Evolutionary conservation across 2,888 invertebrate species (phyloP).

Genomic region (Conchocele bisecta): DNA sequence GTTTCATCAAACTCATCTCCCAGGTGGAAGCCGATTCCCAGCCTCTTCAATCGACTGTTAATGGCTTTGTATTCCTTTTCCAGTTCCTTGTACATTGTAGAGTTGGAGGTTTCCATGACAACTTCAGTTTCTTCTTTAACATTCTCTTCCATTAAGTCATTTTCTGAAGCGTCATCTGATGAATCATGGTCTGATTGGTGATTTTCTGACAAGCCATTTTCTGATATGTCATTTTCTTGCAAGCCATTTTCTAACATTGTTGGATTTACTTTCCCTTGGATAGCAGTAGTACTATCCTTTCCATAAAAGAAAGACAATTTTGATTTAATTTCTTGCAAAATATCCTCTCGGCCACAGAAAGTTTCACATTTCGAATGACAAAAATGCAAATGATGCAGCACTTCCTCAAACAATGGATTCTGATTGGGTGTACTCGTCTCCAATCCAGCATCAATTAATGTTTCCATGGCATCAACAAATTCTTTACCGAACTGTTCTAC

Average conservation of each 20-base stretch:
- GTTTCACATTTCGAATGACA: slow-evolving; percentile 51
- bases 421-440: not conserved
- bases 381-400: slow-evolving; percentile 67
- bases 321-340: slow-evolving; percentile 46
- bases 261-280: too few species aligned
- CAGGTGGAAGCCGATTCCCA: slow-evolving; percentile 17
- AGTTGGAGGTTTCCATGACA: too few species aligned
- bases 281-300: not conserved
- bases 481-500: slow-evolving; percentile 60
- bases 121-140: not conserved
- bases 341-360: slow-evolving; percentile 66
- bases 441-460: slow-evolving; percentile 60
- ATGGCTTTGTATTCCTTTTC: slow-evolving; percentile 3
- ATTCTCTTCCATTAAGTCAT: not conserved
- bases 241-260: too few species aligned
- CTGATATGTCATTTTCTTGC: not conserved
- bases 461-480: slow-evolving; percentile 60
- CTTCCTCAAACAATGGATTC: slow-evolving; percentile 64
- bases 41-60: slow-evolving; percentile 3
- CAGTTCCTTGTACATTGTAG: too few species aligned
- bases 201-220: not conserved
- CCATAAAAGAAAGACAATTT: slow-evolving; percentile 20
- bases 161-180: not conserved
- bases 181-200: too few species aligned
- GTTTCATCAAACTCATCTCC: slow-evolving; percentile 46